Evolutionary conservation across 1,140 invertebrate genomes (phyloP).

Genomic region (Limonius californicus): DNA sequence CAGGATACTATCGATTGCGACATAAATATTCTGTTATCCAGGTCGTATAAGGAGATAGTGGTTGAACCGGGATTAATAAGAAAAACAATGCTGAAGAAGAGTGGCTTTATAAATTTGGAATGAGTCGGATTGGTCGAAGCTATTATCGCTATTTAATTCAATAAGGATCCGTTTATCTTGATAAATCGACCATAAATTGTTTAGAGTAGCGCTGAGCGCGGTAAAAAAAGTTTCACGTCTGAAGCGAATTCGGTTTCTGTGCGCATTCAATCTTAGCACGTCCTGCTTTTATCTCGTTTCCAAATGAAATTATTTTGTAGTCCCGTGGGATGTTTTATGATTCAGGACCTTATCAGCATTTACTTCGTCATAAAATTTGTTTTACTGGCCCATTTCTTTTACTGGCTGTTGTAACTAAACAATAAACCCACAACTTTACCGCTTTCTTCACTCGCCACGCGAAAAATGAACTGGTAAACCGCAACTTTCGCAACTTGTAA

Average conservation of each 20-base stretch:
- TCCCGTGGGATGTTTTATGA: constrained; percentile 19
- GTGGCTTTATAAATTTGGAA: constrained; percentile 31
- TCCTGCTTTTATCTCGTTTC: constrained; percentile 27
- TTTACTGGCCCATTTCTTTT: background rate
- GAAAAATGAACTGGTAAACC: background rate
- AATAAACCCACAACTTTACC: background rate
- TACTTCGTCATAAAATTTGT: constrained; percentile 15
- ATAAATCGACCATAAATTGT: constrained; percentile 42
- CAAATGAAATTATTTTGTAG: constrained; percentile 27
- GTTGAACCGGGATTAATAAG: background rate
- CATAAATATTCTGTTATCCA: background rate
- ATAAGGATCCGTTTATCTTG: constrained; percentile 40
- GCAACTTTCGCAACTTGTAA: background rate
- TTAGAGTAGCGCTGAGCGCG: constrained; percentile 21
- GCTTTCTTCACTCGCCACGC: background rate
- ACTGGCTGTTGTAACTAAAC: background rate
- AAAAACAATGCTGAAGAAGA: background rate
- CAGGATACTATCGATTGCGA: no score
- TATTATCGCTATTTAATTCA: constrained; percentile 42
- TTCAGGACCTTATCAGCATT: constrained; percentile 16
- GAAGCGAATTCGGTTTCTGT: constrained; percentile 22
- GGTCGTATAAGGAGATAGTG: background rate
- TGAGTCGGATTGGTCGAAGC: constrained; percentile 26
- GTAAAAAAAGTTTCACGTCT: constrained; percentile 27
- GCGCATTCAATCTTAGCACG: constrained; percentile 27